Percentiles rank a stretch among this genome's conserved stretches.
Evolutionary conservation across 2,113 vertebrate species (phyloP).

Genomic region (Mionectes macconnelli): DNA sequence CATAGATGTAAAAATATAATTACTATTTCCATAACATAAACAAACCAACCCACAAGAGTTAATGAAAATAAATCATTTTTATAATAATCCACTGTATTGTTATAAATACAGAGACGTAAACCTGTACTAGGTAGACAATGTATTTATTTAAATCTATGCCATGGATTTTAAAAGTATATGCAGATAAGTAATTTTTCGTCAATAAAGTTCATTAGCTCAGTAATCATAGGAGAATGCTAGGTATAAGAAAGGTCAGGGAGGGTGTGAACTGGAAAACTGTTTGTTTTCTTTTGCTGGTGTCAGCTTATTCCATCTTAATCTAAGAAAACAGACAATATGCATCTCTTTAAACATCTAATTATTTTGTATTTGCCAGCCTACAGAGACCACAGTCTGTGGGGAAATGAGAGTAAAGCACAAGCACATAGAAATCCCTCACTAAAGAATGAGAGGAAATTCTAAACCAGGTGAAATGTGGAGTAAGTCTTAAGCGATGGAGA

Average conservation of each 20-base stretch:
- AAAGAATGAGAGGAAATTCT: background rate
- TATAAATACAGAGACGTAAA: background rate
- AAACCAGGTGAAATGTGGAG: background rate
- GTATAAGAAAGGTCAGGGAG: constrained; percentile 60
- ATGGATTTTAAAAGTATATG: constrained; percentile 52
- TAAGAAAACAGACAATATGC: constrained; percentile 58
- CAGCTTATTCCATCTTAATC: constrained; percentile 67
- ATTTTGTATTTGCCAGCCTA: constrained; percentile 61
- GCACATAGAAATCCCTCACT: background rate
- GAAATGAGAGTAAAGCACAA: constrained; percentile 11
- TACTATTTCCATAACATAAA: background rate
- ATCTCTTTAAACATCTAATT: constrained; percentile 65
- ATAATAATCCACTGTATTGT: background rate
- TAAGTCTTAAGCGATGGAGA: background rate
- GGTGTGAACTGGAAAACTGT: constrained; percentile 46
- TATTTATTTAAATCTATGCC: constrained; percentile 27
- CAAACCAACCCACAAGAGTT: background rate
- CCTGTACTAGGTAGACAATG: background rate
- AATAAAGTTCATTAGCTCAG: constrained; percentile 65
- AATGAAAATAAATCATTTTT: constrained; percentile 2
- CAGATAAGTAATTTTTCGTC: constrained; percentile 61
- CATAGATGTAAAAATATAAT: background rate
- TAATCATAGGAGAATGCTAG: constrained; percentile 53
- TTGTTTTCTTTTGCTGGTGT: constrained; percentile 64
- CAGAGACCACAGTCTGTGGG: constrained; percentile 2